These are phyloP conservation scores for Betta splendens DNA, from an alignment of 2,797 vertebrate genomes.

Conservation along the genomic window DNA sequence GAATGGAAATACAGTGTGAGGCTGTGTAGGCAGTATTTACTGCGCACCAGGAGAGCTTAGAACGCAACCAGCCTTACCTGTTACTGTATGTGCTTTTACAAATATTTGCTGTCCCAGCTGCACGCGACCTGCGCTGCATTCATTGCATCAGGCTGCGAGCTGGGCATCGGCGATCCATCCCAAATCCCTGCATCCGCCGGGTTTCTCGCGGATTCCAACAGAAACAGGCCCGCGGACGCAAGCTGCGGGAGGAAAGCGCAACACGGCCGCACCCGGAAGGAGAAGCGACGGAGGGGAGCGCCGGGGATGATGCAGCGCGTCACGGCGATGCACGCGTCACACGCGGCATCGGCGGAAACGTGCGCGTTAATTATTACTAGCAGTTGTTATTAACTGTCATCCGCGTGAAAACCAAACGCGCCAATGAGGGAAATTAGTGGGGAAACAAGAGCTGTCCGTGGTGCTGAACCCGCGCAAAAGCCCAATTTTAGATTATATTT, in stretches of 20 bases:
- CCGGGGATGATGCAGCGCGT: not conserved
- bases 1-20: not conserved
- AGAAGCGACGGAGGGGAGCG: conserved; percentile 13
- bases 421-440: too few relatives aligned
- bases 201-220: not conserved
- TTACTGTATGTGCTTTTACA: conserved; percentile 7
- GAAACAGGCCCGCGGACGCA: conserved; percentile 5
- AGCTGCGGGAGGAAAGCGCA: conserved; percentile 1
- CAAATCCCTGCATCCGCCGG: not conserved
- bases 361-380: not conserved
- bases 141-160: not conserved
- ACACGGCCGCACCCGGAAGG: conserved; percentile 61
- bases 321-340: not conserved
- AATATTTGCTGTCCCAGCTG: not conserved
- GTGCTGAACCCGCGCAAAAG: conserved; percentile 57
- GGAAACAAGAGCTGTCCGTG: conserved; percentile 39
- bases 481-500: too few relatives aligned
- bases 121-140: not conserved
- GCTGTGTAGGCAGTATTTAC: not conserved
- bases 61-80: conserved; percentile 39
- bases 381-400: too few relatives aligned
- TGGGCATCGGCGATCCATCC: conserved; percentile 6
- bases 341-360: not conserved
- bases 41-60: conserved; percentile 1
- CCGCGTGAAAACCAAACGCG: not conserved